Conservation (phyloP, 2,888 invertebrate species). For the Hipparchia semele region DNA sequence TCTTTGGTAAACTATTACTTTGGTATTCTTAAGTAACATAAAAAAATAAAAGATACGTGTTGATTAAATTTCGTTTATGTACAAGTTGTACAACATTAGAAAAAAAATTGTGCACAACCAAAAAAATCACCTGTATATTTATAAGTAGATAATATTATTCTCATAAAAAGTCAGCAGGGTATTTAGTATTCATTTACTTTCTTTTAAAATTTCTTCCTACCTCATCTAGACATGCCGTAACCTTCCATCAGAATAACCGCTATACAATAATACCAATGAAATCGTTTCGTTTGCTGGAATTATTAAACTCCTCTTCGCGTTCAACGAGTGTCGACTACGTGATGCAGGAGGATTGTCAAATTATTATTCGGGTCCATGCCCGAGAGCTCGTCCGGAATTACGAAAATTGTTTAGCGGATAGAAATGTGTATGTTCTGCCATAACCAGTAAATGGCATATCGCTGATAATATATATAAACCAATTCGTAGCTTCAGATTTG, state of each 20-base stretch:
- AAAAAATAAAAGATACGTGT: too few relatives aligned
- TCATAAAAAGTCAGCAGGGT: too few relatives aligned
- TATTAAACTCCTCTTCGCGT: constrained; percentile 58
- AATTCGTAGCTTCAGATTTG: constrained; percentile 11
- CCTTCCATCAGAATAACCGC: constrained; percentile 2
- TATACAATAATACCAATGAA: constrained; percentile 20
- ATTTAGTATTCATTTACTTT: background rate
- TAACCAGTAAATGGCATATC: constrained; percentile 21
- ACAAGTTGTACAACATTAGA: too few relatives aligned
- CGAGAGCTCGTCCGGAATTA: constrained; percentile 70
- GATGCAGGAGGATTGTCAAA: constrained; percentile 76
- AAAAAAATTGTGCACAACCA: too few relatives aligned
- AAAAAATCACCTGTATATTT: too few relatives aligned
- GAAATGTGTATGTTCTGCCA: constrained; percentile 63
- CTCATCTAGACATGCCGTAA: background rate
- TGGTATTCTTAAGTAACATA: too few relatives aligned
- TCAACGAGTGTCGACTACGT: constrained; percentile 72
- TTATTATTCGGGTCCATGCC: constrained; percentile 78
- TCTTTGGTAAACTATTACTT: too few relatives aligned
- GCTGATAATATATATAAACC: background rate
- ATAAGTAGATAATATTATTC: too few relatives aligned
- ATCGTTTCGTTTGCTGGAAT: constrained; percentile 26
- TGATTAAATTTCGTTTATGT: too few relatives aligned
- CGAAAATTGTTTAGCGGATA: constrained; percentile 74
- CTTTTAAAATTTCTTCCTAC: background rate